Evolutionary conservation across 2,888 invertebrate species (phyloP).

Genomic region (Chirona hameri): DNA sequence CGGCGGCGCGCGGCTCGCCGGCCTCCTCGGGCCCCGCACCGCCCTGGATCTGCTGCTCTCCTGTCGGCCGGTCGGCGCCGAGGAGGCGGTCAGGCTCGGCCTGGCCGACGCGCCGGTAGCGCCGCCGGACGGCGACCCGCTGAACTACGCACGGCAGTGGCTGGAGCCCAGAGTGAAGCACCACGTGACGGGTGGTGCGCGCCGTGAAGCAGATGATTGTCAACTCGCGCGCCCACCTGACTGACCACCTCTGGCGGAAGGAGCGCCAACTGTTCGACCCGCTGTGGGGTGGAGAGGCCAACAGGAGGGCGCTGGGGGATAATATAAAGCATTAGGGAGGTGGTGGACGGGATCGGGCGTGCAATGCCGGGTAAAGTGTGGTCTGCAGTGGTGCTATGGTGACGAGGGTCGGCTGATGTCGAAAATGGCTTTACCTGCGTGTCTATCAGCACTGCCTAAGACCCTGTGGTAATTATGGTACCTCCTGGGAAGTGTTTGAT

Average conservation of each 20-base stretch:
- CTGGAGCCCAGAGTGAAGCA: slow-evolving; percentile 42
- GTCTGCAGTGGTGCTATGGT: too few species aligned
- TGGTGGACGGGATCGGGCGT: too few species aligned
- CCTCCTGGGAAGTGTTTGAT: too few species aligned
- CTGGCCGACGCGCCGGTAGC: slow-evolving; percentile 47
- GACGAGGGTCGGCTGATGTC: too few species aligned
- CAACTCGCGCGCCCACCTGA: slow-evolving; percentile 40
- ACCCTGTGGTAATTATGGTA: too few species aligned
- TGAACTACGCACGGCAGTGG: slow-evolving; percentile 44
- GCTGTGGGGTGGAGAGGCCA: slow-evolving; percentile 50
- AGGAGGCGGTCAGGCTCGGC: slow-evolving; percentile 48
- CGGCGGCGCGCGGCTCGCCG: slow-evolving; percentile 50
- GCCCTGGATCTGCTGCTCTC: slow-evolving; percentile 49
- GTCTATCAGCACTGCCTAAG: too few species aligned
- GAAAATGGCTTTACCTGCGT: too few species aligned
- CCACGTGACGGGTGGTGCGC: slow-evolving; percentile 42
- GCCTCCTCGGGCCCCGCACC: slow-evolving; percentile 47
- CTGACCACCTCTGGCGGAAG: slow-evolving; percentile 42
- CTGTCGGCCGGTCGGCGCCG: slow-evolving; percentile 44
- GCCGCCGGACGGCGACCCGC: slow-evolving; percentile 40
- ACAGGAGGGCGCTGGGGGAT: slow-evolving; percentile 45
- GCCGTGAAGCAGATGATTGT: slow-evolving; percentile 45
- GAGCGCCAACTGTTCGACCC: slow-evolving; percentile 48
- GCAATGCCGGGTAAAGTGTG: too few species aligned
- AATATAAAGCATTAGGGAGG: slow-evolving; percentile 47